A percentile compares a stretch with the other conserved stretches of the same genome.
Evolutionary conservation across 2,113 vertebrate species (phyloP).

Genomic region (Onychostoma macrolepis): DNA sequence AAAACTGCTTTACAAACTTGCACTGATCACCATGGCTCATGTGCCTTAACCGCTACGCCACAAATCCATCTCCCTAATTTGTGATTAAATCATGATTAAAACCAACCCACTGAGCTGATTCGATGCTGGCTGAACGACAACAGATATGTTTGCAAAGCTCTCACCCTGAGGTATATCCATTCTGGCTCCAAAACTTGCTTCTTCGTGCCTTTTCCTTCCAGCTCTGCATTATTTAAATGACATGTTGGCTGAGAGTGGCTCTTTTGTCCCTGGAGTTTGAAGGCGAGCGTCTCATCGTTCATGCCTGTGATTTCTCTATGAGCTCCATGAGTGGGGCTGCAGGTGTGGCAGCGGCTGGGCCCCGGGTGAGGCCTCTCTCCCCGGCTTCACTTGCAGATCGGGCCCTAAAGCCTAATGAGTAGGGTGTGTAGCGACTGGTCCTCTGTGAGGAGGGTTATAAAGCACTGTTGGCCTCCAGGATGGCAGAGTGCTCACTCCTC

Average conservation of each 20-base stretch:
- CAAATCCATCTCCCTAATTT: neutral
- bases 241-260: constrained; percentile 63
- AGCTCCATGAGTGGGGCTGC: constrained; percentile 67
- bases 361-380: constrained; percentile 64
- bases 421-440: constrained; percentile 60
- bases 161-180: constrained; percentile 21
- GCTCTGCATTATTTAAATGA: constrained; percentile 72
- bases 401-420: constrained; percentile 54
- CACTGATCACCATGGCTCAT: neutral
- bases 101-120: constrained; percentile 14
- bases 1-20: neutral
- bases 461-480: constrained; percentile 74
- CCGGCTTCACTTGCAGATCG: constrained; percentile 63
- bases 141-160: constrained; percentile 23
- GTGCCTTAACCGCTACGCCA: neutral
- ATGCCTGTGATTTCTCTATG: constrained; percentile 57
- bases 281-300: constrained; percentile 71
- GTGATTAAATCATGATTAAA: constrained; percentile 18
- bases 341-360: constrained; percentile 71
- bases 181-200: constrained; percentile 29
- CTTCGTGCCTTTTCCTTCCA: constrained; percentile 26
- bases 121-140: neutral
- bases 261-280: constrained; percentile 71
- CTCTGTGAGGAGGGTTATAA: constrained; percentile 76
- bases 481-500: constrained; percentile 78